Conservation (phyloP, 2,797 vertebrate genomes). For the Sebastes paucispinis region DNA sequence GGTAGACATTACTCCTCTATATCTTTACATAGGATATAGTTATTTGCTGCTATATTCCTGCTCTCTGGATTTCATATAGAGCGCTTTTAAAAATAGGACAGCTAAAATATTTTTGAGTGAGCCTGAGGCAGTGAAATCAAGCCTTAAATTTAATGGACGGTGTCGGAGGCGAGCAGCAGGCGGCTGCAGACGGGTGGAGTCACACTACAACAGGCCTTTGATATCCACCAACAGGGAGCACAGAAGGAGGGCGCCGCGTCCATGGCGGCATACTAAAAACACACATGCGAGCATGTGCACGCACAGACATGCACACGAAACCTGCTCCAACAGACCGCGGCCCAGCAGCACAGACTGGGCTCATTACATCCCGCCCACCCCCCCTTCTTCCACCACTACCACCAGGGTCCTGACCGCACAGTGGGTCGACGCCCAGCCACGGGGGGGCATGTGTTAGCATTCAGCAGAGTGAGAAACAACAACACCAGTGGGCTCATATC, state of each 20-base stretch:
- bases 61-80: not conserved
- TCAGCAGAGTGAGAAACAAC: conserved; percentile 78
- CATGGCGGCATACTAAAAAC: conserved; percentile 41
- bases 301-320: conserved; percentile 26
- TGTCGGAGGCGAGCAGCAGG: conserved; percentile 45
- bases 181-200: conserved; percentile 45
- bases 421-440: conserved; percentile 69
- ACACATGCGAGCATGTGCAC: conserved; percentile 19
- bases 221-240: conserved; percentile 55
- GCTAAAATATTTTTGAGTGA: conserved; percentile 13
- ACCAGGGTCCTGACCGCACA: conserved; percentile 71
- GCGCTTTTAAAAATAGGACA: not conserved
- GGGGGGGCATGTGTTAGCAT: conserved; percentile 77
- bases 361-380: conserved; percentile 72
- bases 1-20: no score
- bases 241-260: conserved; percentile 38
- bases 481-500: conserved; percentile 76
- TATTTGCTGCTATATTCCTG: not conserved
- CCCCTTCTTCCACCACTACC: conserved; percentile 44
- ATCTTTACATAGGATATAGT: not conserved
- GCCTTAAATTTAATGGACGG: conserved; percentile 41
- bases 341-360: conserved; percentile 70
- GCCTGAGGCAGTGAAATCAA: conserved; percentile 30
- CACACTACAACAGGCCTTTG: conserved; percentile 56
- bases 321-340: conserved; percentile 52